phyloP scores from a whole-genome alignment of 1,140 invertebrate genomes.

The Bemisia tabaci region DNA sequence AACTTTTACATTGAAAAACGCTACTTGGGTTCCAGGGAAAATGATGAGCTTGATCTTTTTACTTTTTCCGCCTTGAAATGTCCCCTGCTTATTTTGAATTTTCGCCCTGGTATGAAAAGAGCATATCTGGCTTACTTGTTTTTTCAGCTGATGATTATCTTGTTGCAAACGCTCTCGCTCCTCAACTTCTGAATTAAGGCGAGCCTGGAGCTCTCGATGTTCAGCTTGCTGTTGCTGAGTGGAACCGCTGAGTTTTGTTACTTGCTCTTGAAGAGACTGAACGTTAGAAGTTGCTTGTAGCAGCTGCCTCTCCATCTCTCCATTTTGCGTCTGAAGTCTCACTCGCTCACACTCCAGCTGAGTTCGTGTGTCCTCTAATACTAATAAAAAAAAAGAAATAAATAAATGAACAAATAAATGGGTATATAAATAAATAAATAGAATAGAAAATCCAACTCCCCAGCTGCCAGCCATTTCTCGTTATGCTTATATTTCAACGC shows the following conservation, averaged over 20 bases:
- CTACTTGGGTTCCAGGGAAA: too few relatives aligned
- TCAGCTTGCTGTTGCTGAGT: conserved; percentile 54
- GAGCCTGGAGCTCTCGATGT: conserved; percentile 65
- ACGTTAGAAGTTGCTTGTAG: conserved; percentile 49
- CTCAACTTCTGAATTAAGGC: conserved; percentile 57
- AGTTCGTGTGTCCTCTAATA: conserved; percentile 59
- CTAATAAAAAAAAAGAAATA: conserved; percentile 29
- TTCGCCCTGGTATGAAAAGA: too few relatives aligned
- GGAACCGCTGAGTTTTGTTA: conserved; percentile 50
- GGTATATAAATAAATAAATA: too few relatives aligned
- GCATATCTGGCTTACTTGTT: conserved; percentile 47
- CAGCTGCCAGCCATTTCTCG: too few relatives aligned
- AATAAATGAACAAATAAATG: not conserved
- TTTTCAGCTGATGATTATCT: conserved; percentile 54
- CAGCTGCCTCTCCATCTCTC: conserved; percentile 60
- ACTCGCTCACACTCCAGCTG: conserved; percentile 52
- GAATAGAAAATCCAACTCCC: too few relatives aligned
- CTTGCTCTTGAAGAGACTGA: conserved; percentile 47
- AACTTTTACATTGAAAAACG: too few relatives aligned
- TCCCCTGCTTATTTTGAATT: too few relatives aligned
- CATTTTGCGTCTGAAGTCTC: conserved; percentile 50
- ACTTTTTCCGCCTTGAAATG: too few relatives aligned
- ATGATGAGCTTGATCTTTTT: too few relatives aligned
- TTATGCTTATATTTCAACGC: too few relatives aligned
- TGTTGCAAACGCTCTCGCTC: conserved; percentile 55